Evolutionary conservation across 2,888 invertebrate genomes (phyloP).

Genomic region (Alloplasta piceator): DNA sequence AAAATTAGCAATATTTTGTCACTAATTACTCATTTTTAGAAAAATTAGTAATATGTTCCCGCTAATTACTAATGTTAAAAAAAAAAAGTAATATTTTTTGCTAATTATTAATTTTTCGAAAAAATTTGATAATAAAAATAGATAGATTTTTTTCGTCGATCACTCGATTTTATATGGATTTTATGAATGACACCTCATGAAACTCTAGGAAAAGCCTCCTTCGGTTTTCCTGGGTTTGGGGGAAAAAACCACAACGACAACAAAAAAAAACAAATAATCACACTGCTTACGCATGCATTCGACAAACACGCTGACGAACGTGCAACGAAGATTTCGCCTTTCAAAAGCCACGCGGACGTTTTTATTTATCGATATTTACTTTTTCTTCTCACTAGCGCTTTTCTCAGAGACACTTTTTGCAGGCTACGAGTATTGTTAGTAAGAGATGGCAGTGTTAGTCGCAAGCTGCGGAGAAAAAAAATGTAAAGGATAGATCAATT

Average conservation of each 20-base stretch:
- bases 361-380: constrained; percentile 18
- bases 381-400: constrained; percentile 5
- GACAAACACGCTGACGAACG: constrained; percentile 33
- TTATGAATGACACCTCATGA: background rate
- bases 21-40: too few relatives aligned
- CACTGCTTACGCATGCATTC: constrained; percentile 49
- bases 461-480: constrained; percentile 78
- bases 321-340: constrained; percentile 32
- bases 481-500: constrained; percentile 58
- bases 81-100: too few relatives aligned
- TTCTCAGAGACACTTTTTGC: constrained; percentile 45
- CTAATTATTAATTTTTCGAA: too few relatives aligned
- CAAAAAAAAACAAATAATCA: constrained; percentile 17
- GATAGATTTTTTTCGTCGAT: too few relatives aligned
- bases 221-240: background rate
- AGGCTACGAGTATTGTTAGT: constrained; percentile 73
- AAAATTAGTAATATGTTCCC: too few relatives aligned
- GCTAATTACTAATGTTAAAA: too few relatives aligned
- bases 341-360: constrained; percentile 24
- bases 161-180: background rate
- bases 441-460: constrained; percentile 78
- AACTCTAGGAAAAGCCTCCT: background rate
- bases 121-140: too few relatives aligned
- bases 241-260: background rate
- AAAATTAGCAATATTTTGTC: too few relatives aligned